Base-by-base conservation (phyloP, 1,140 invertebrate species). In the Metaphire vulgaris region DNA sequence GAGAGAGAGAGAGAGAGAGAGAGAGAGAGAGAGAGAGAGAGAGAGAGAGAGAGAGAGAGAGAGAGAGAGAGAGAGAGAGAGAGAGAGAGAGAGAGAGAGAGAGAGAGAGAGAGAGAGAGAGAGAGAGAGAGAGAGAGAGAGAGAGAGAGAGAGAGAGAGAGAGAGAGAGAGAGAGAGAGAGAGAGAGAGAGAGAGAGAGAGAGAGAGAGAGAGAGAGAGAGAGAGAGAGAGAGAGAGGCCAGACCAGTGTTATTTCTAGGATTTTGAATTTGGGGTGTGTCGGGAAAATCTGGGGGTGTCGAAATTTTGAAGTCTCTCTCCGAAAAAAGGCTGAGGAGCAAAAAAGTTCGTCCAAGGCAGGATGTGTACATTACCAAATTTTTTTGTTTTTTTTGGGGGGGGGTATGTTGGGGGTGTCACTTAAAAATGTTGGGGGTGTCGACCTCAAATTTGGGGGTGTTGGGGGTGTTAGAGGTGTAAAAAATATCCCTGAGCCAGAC, bases 131-230 rank as follows among this genome's bases (percentile, higher is more conserved):
- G 41, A 56, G 41, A 56, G 21, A 56, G 41, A 56, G 41, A 56
- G 41, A 56, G 21, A 21, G 41, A 56, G 41, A 56, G 41, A 56
- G 21, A 56, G 41, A 56, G 41, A 21, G 21, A 56, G 41, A 56
- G 41, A 56, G 41, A 56, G 41, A 56, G 41, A 56, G 41, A 56
- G 41, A 56, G 21, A 56, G 41, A 56, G 41, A 56, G 41, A 56
- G 21, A 56, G 41, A 56, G 21, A 56, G 41, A 56, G 41, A 56
- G 41, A 56, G 41, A 56, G 41, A 56, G 41, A 56, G 41, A 56
- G 41, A 56, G 41, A 56, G 41, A 56, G 41, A 56, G 41, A 56
- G 41, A 56, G 41, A 56, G 41, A 56, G 41, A 56, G 41, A 56
- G 41, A 56, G 41, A 56, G 41, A 56, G 41, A 56, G 41, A 56